Base-by-base conservation (phyloP, 2,888 invertebrate genomes). In the Himalopsyche anomala region DNA sequence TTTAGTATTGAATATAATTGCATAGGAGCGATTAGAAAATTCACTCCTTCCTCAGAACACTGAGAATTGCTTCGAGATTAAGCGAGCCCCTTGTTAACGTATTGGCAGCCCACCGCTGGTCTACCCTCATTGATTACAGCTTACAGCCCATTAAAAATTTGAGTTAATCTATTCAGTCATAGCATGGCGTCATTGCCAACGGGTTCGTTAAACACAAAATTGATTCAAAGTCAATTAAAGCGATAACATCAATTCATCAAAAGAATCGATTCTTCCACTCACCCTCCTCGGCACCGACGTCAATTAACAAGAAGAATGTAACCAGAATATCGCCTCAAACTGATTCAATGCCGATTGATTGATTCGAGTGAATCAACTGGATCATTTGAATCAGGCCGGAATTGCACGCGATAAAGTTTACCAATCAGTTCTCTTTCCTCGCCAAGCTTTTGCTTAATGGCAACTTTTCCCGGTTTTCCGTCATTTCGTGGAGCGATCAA, bases 311-410 rank as follows among this genome's bases (percentile, higher is more conserved):
- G 74, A 74, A 74, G 74, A 74, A 74, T 74, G 38, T 74, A 74
- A 9, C 38, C 74, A 36, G 36, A 36, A 74, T 74, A 74, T 74
- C 38, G 38, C 74, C 74, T 74, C 74, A 36, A 28, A 38, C 36
- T 28, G 74, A 19, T 19, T 74, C 74, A 74, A 74, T 74, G 36
- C 74, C 74, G 74, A 74, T 74, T 74, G 74, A 74, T 74, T 74
- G 74, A 74, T 74, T 74, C 74, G 74, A 51, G 51, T 51, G 51
- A 74, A 74, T 74, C 74, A 74, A 74, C 74, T 74, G 74, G 74
- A 74, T 74, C 74, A 74, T 74, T 74, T 74, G 74, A 74, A 74
- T 74, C 74, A 74, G 74, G 19, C 74, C 74, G 74, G 74, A 74
- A 74, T 74, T 74, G 74, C 74, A 74, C 74, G 74, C 74, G 74